Percentiles rank a stretch among this genome's conserved stretches.
Conservation (phyloP, 2,113 vertebrate species). For the Ellobius talpinus region DNA sequence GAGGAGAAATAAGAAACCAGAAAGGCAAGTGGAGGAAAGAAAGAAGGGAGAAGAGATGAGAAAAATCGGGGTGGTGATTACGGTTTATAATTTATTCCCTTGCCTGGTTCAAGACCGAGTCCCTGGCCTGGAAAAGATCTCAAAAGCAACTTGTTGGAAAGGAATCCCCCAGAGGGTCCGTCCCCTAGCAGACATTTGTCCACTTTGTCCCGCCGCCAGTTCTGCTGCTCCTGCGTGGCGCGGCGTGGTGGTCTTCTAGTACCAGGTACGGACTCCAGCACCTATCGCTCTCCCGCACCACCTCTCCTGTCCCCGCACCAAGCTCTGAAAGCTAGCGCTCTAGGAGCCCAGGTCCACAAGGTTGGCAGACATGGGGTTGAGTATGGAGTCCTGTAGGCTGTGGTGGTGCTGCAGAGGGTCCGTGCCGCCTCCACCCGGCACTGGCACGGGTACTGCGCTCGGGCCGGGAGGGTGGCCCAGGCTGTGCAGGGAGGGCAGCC, state of each 20-base stretch:
- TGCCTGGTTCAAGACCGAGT: conserved; percentile 47
- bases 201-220: neutral
- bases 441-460: conserved; percentile 96
- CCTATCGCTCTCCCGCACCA: neutral
- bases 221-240: neutral
- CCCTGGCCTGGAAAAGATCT: conserved; percentile 36
- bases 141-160: conserved; percentile 50
- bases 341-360: conserved; percentile 99
- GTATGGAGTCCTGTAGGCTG: conserved; percentile 98
- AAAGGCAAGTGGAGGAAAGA: neutral
- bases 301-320: neutral
- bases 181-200: neutral
- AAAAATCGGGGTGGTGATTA: neutral
- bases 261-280: conserved; percentile 30
- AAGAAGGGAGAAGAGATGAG: too few species aligned
- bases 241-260: conserved; percentile 24
- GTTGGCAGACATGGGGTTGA: conserved; percentile 99
- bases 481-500: conserved; percentile 94
- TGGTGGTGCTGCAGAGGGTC: conserved; percentile 96
- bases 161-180: conserved; percentile 12
- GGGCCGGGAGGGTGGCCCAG: conserved; percentile 97
- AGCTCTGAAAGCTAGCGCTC: conserved; percentile 72
- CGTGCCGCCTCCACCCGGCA: conserved; percentile 87
- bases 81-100: conserved; percentile 76
- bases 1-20: neutral